Conservation (phyloP, 2,113 vertebrate genomes). For the Prunella himalayana region DNA sequence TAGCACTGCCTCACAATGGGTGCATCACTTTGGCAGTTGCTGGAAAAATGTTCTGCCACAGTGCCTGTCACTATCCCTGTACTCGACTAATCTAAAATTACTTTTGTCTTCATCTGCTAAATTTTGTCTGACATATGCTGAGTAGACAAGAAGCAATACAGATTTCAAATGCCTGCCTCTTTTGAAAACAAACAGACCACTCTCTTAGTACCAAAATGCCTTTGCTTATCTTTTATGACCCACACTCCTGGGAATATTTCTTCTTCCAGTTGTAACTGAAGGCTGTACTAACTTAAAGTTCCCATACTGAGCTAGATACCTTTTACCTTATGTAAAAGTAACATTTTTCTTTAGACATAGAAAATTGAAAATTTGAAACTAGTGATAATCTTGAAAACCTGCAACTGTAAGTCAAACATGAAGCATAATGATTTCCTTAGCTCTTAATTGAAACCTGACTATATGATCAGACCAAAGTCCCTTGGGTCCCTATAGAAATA, state of each 20-base stretch:
- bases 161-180: conserved; percentile 3
- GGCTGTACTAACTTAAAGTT: neutral
- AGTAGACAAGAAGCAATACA: neutral
- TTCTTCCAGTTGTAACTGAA: neutral
- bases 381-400: neutral
- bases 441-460: neutral
- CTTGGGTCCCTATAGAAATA: neutral
- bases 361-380: neutral
- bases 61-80: neutral
- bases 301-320: neutral
- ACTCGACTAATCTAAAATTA: conserved; percentile 27
- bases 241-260: neutral
- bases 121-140: conserved; percentile 7
- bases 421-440: neutral
- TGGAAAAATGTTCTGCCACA: neutral
- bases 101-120: conserved; percentile 43
- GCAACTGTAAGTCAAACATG: neutral
- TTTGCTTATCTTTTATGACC: neutral
- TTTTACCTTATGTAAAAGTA: neutral
- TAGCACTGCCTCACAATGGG: neutral
- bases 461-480: neutral
- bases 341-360: neutral
- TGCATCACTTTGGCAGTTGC: neutral
- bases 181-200: neutral
- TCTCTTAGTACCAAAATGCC: neutral